Conservation (phyloP, 2,113 vertebrate species). For the Poeciliopsis retropinna region DNA sequence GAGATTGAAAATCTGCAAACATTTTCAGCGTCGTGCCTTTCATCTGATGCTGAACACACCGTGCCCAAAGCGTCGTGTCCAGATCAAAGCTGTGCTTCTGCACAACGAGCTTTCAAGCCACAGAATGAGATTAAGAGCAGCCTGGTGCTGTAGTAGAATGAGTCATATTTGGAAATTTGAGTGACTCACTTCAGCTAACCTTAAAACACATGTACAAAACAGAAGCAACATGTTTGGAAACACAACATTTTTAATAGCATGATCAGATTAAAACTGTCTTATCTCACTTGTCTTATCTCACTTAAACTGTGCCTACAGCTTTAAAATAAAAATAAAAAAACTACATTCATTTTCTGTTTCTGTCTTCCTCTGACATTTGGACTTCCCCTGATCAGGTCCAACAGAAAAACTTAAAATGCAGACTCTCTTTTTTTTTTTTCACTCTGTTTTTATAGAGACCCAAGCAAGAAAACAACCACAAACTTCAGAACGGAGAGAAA, state of each 20-base stretch:
- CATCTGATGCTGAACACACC: neutral
- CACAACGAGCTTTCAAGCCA: neutral
- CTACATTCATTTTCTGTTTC: neutral
- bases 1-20: too few species aligned
- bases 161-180: neutral
- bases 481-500: constrained; percentile 1
- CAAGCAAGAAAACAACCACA: constrained; percentile 13
- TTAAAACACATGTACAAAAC: neutral
- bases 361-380: constrained; percentile 25
- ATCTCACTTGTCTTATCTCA: neutral
- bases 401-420: constrained; percentile 21
- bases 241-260: neutral
- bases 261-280: neutral
- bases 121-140: too few species aligned
- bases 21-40: neutral
- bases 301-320: neutral
- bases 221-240: neutral
- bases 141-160: neutral
- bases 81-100: neutral
- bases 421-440: constrained; percentile 4
- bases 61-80: neutral
- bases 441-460: constrained; percentile 11
- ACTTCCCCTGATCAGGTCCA: constrained; percentile 34
- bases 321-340: too few species aligned
- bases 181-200: neutral